phyloP scores from a whole-genome alignment of 2,113 vertebrate species.

The Sinocyclocheilus rhinocerous region DNA sequence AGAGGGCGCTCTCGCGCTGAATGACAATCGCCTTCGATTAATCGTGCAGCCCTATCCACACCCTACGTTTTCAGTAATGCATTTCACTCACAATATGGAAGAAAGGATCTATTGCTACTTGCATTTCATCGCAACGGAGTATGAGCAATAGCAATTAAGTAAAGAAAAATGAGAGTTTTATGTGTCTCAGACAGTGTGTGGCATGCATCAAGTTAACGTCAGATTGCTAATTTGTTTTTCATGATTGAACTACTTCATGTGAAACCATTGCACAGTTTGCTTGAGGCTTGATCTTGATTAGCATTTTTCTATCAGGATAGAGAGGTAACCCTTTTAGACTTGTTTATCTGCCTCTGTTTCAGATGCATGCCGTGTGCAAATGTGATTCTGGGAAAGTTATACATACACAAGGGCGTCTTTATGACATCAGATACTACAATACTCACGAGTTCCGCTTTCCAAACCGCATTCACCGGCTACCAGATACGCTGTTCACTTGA shows the following conservation, averaged over 20 bases:
- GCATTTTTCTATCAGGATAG: neutral
- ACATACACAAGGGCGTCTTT: neutral
- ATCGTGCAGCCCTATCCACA: too few relatives aligned
- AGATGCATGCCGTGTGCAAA: neutral
- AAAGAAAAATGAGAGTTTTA: conserved; percentile 1
- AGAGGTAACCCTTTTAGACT: neutral
- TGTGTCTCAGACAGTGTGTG: conserved; percentile 7
- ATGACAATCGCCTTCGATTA: too few relatives aligned
- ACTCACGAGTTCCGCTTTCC: neutral
- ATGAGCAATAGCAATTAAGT: neutral
- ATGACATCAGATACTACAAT: neutral
- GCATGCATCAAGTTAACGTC: neutral
- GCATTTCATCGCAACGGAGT: neutral
- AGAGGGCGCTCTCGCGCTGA: too few relatives aligned
- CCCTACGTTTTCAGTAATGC: neutral
- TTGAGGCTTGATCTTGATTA: conserved; percentile 13
- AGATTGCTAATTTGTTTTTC: conserved; percentile 18
- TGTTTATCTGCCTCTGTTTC: conserved; percentile 5
- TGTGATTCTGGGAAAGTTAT: neutral
- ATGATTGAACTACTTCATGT: conserved; percentile 15
- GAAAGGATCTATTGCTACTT: neutral
- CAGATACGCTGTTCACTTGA: conserved; percentile 48
- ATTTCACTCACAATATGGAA: neutral
- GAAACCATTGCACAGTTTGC: conserved; percentile 1
- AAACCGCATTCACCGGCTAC: conserved; percentile 21